Evolutionary conservation across 2,113 vertebrate genomes (phyloP).

Genomic region (Onychorhynchus coronatus): DNA sequence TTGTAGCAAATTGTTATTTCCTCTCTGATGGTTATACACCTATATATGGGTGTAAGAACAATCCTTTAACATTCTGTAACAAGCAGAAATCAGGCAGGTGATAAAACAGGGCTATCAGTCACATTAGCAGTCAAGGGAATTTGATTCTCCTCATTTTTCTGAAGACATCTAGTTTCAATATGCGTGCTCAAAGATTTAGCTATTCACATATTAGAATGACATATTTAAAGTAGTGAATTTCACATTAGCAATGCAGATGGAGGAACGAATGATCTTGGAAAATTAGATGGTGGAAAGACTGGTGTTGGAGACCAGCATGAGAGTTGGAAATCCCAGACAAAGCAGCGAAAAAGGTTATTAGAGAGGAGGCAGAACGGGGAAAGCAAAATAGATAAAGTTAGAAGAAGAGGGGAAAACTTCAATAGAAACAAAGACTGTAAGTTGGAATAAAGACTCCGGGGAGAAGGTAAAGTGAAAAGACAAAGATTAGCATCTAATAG

Average conservation of each 20-base stretch:
- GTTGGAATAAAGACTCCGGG: neutral
- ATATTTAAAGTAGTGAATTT: slow-evolving; percentile 5
- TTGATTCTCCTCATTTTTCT: slow-evolving; percentile 3
- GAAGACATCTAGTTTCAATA: neutral
- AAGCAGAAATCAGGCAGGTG: neutral
- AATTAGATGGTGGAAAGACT: neutral
- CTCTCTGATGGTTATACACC: neutral
- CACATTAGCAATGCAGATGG: slow-evolving; percentile 43
- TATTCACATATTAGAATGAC: neutral
- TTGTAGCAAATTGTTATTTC: neutral
- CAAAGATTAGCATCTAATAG: neutral
- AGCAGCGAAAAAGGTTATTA: neutral
- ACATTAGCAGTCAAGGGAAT: neutral
- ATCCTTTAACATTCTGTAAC: neutral
- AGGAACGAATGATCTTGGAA: neutral
- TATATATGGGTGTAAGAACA: neutral
- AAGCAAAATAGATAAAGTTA: neutral
- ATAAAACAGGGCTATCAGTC: neutral
- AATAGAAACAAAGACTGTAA: neutral
- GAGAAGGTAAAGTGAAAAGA: neutral
- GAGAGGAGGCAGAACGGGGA: neutral
- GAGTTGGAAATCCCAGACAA: neutral
- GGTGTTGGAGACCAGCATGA: neutral
- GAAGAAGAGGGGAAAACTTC: neutral
- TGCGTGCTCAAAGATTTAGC: neutral